Conservation (phyloP, 1,140 invertebrate species). For the Himalopsyche phryganea region DNA sequence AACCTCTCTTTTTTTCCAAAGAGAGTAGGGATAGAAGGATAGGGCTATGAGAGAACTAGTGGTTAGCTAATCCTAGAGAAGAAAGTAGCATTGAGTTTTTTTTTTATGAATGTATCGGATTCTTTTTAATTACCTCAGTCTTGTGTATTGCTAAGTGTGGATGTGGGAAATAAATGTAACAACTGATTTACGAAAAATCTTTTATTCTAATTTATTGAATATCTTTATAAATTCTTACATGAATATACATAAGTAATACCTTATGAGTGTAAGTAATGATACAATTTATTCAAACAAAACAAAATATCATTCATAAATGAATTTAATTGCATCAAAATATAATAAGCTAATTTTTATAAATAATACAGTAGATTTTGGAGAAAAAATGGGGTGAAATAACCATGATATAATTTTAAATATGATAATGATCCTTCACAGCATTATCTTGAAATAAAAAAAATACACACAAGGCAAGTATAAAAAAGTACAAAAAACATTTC, state of each 20-base stretch:
- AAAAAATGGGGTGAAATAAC: too few relatives aligned
- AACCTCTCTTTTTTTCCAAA: too few relatives aligned
- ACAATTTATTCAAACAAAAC: slow-evolving; percentile 25
- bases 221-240: slow-evolving; percentile 28
- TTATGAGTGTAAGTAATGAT: slow-evolving; percentile 30
- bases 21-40: too few relatives aligned
- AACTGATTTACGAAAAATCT: slow-evolving; percentile 27
- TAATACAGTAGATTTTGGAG: too few relatives aligned
- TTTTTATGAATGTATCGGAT: too few relatives aligned
- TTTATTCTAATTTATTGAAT: slow-evolving; percentile 32
- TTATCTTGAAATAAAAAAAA: slow-evolving; percentile 7
- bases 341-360: neutral
- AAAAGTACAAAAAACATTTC: slow-evolving; percentile 25
- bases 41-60: too few relatives aligned
- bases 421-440: too few relatives aligned
- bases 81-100: too few relatives aligned
- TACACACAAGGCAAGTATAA: slow-evolving; percentile 23
- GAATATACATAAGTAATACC: slow-evolving; percentile 32
- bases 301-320: slow-evolving; percentile 6
- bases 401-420: too few relatives aligned
- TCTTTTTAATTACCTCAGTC: too few relatives aligned
- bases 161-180: neutral
- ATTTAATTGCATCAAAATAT: neutral
- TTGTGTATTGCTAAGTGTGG: too few relatives aligned
- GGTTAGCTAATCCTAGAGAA: too few relatives aligned